phyloP scores from a whole-genome alignment of 2,888 invertebrate species.

The Drosophila kanekoi region DNA sequence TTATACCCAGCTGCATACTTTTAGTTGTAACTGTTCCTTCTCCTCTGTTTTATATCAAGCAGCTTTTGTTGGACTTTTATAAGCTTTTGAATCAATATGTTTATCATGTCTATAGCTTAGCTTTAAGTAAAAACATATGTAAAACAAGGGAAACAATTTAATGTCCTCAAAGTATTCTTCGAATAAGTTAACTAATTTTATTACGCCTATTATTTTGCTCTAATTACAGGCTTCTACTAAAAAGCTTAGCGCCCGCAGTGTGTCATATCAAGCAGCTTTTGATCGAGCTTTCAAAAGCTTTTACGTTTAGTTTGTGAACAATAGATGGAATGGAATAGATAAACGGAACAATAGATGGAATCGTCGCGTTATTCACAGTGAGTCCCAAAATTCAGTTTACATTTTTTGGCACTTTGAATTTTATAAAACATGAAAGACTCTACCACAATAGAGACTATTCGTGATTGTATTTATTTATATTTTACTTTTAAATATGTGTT shows the following conservation, averaged over 20 bases:
- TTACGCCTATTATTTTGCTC: not conserved
- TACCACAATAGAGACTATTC: too few relatives aligned
- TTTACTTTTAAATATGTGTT: not conserved
- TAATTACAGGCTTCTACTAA: too few relatives aligned
- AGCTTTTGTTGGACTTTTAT: not conserved
- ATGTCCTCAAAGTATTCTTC: too few relatives aligned
- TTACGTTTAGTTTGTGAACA: not conserved
- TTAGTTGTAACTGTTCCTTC: not conserved
- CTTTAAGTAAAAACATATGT: too few relatives aligned
- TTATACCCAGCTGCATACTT: not conserved
- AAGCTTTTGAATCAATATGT: not conserved
- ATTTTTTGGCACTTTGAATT: not conserved
- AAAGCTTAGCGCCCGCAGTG: too few relatives aligned
- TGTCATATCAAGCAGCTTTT: conserved; percentile 16
- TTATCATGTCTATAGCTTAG: not conserved
- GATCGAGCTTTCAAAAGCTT: not conserved
- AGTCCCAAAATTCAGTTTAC: too few relatives aligned
- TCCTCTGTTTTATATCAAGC: not conserved
- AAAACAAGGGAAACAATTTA: too few relatives aligned
- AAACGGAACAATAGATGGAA: too few relatives aligned
- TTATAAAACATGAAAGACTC: not conserved
- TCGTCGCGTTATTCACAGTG: too few relatives aligned
- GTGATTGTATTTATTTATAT: not conserved
- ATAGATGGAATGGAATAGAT: conserved; percentile 28
- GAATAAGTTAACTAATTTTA: too few relatives aligned